Base-by-base conservation (phyloP, 2,113 vertebrate genomes). In the Tyrannus savana region DNA sequence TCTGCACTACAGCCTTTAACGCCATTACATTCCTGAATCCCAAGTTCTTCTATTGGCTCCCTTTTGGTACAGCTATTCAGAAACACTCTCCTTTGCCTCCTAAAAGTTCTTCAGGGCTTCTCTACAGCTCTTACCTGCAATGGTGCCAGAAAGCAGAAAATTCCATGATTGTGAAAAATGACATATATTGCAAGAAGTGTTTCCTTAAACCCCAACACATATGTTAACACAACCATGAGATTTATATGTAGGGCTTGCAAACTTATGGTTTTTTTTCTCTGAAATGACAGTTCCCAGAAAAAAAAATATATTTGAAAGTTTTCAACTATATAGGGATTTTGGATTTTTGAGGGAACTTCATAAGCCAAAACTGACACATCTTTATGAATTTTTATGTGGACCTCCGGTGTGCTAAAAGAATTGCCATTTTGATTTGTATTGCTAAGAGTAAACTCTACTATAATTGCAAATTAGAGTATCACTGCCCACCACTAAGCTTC, bases 241-340 rank as follows among this genome's bases (percentile, higher is more conserved):
- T 58, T 75, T 37, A 14, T 39, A 33, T 10, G 3, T 14, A 46
- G 21, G 50, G 18, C 22, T 88, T 46, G 25, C 8, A 90, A 93
- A 44, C 4, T 16, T 19, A 19, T 0, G 0, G 0, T 60, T 60
- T 52, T 49, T 71, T 28, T 23, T 4, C 11, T n/a, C 49, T 42
- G 22, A 37, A 8, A 31, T 41, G 19, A 50, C 24, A 63, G 14
- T 22, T 76, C 5, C 4, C 17, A 60, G 18, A 42, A 73, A 50
- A 76, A 56, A 74, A 1, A 10, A 46, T 53, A 21, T 50, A 71
- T 4, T 8, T 63, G 1, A 6, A 53, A 42, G 2, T 47, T 63
- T 86, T 42, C 15, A 46, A 50, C 39, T 59, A 67, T 23, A 42
- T 27, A 46, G 12, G 23, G 41, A 42, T 78, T 69, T 68, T 3